Conservation (phyloP, 2,113 vertebrate species). For the Columbina picui region DNA sequence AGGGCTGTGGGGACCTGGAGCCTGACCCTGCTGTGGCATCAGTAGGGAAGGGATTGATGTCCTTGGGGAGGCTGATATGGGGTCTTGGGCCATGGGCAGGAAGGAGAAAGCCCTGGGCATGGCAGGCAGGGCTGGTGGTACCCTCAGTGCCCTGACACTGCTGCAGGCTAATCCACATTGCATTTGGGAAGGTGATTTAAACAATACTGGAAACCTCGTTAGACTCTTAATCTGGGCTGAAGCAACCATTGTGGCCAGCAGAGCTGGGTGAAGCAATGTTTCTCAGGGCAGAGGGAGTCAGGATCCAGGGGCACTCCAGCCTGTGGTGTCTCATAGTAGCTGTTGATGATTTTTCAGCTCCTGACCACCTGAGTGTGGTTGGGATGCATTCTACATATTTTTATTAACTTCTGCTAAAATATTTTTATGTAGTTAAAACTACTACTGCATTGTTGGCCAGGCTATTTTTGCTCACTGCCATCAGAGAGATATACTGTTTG, state of each 20-base stretch:
- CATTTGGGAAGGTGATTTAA: neutral
- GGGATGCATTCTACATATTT: neutral
- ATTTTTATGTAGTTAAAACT: neutral
- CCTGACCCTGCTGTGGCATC: accelerated
- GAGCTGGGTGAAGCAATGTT: neutral
- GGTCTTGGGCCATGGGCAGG: neutral
- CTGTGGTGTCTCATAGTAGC: accelerated
- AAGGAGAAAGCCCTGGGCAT: accelerated
- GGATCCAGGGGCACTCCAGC: neutral
- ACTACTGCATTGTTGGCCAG: neutral
- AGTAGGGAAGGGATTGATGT: neutral
- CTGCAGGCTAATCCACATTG: neutral
- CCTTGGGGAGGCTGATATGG: accelerated
- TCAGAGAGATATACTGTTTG: neutral
- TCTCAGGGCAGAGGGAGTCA: neutral
- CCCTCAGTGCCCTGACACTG: neutral
- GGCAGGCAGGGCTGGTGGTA: no score
- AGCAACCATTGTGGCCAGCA: accelerated
- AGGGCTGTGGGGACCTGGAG: neutral
- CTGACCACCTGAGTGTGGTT: neutral
- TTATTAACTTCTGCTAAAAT: neutral
- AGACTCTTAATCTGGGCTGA: neutral
- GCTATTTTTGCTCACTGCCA: neutral
- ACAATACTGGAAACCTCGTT: accelerated
- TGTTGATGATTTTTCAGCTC: neutral